These are phyloP conservation scores for Micrastur ruficollis DNA, from an alignment of 2,797 vertebrate genomes.

Conservation along the genomic window DNA sequence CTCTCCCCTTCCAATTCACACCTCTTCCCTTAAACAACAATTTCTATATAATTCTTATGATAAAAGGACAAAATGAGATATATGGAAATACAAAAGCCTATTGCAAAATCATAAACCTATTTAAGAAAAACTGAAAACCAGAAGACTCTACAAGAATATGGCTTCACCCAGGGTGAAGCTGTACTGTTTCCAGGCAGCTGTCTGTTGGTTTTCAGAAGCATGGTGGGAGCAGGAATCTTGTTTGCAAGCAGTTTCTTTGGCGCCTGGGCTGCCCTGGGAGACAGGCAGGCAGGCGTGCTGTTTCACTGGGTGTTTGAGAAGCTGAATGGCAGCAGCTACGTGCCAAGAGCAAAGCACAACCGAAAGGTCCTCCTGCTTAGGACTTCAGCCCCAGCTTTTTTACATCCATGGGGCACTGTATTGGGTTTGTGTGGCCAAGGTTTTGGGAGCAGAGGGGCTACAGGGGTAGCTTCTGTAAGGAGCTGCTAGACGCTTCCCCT, in stretches of 20 bases:
- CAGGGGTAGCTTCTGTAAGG: not conserved
- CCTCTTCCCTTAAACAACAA: no score
- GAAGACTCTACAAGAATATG: not conserved
- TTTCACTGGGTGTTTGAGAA: fast-evolving
- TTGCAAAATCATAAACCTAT: not conserved
- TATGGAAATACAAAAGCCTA: not conserved
- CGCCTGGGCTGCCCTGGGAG: fast-evolving
- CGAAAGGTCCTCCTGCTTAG: not conserved
- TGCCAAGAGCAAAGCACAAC: not conserved
- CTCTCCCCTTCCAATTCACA: not conserved
- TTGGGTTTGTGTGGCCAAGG: not conserved
- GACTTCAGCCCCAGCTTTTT: not conserved
- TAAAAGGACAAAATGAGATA: not conserved
- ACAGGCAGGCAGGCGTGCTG: not conserved
- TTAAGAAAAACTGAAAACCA: not conserved
- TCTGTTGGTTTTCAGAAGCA: not conserved
- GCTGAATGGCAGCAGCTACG: not conserved
- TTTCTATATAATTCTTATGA: not conserved
- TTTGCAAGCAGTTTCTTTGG: no score
- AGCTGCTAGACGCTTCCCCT: not conserved
- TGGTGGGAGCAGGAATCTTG: not conserved
- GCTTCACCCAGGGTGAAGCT: not conserved
- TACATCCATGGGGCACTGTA: not conserved
- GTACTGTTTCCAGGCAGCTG: not conserved
- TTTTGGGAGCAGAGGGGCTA: not conserved